Percentiles rank a stretch among this genome's conserved stretches.
Conservation (phyloP, 92 coral and sea anemone species). For the Umimayanthus chanpuru region DNA sequence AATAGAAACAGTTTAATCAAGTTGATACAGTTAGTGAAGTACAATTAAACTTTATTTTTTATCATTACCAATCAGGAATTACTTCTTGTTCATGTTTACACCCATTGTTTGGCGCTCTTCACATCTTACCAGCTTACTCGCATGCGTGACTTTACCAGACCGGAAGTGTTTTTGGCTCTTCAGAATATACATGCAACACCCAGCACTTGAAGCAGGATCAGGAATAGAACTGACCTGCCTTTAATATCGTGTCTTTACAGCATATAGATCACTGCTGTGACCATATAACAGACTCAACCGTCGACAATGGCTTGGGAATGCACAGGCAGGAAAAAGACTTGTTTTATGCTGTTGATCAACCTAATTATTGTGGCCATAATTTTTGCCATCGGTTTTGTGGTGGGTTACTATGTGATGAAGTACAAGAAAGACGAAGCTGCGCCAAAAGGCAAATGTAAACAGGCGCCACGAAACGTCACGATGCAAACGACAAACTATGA, state of each 20-base stretch:
- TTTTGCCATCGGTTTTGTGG: conserved; percentile 40
- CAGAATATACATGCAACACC: background rate
- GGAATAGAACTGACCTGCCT: background rate
- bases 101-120: no score
- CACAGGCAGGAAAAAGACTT: conserved; percentile 25
- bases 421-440: conserved; percentile 19
- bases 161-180: background rate
- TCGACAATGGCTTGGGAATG: conserved; percentile 38
- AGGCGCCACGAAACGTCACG: conserved; percentile 27
- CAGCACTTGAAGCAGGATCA: background rate
- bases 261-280: background rate
- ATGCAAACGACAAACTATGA: background rate
- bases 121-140: background rate
- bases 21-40: no score
- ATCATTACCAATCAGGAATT: no score
- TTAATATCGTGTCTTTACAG: background rate
- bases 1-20: no score
- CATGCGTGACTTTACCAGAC: background rate
- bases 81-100: no score
- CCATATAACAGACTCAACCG: background rate
- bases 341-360: conserved; percentile 31
- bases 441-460: conserved; percentile 16
- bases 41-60: no score
- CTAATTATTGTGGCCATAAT: conserved; percentile 25
- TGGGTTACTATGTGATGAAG: conserved; percentile 42